Evolutionary conservation across 2,888 invertebrate genomes (phyloP), one percentile per base, ranked within the genome.

Genomic region (Drosophila kokeensis): DNA sequence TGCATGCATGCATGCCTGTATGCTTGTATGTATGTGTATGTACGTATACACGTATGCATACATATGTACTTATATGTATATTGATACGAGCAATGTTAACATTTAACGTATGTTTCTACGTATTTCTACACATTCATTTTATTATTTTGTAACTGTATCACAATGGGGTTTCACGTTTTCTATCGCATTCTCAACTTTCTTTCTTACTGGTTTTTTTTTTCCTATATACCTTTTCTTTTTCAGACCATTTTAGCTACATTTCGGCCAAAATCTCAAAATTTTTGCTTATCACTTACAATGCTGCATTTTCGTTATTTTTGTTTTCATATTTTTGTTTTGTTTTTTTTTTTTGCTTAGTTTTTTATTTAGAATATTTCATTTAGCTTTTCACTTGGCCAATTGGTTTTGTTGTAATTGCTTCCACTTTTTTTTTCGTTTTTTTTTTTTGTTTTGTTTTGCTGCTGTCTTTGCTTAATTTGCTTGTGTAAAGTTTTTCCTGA

Each of bases 141-240:
- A 70, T 77, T 70, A 75, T 74, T 79, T 70, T 75, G 80, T 80
- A 80, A 75, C 76, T 80, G 77, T 78, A 78, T 78, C 77, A 78
- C 77, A 78, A 78, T 78, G 63, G 76, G 77, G 67, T 78, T 75
- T 59, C 69, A 30, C 69, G 29, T 68, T 55, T 38, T 73, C 30
- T 50, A 13, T 42, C 34, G 40, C 60, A 36, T 63, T 62, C 69
- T 69, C 59, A 38, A 52, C 30, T 54, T 54, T 54, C 52, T 27
- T 60, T 29, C 48, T 40, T n/a, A 34, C n/a, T 50, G 45, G 4
- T 24, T 48, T 40, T 59, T 45, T 24, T 48, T 40, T 59, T 45
- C 21, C 55, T 24, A 32, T 34, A 24, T n/a, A 21, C 21, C 5
- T 50, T 59, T 50, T 59, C 38, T 30, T 38, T 45, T 55, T 60